Base-by-base conservation (phyloP, 2,113 vertebrate species). In the Pseudopodoces humilis region DNA sequence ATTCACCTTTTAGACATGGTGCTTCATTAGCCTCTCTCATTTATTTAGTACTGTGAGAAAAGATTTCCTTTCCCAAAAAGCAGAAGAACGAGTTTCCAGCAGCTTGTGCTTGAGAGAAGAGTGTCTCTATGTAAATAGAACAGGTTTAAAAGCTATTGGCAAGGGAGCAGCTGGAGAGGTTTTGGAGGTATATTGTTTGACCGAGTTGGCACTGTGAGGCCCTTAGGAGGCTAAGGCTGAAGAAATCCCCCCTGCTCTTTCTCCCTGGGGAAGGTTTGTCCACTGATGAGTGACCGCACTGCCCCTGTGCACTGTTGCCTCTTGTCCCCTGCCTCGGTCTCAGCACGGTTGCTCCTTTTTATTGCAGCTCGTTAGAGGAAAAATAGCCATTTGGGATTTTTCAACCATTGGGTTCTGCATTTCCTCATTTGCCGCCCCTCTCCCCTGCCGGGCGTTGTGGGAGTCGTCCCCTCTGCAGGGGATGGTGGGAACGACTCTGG, bases 401-500 rank as follows among this genome's bases (percentile, higher is more conserved):
- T 88, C 15, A 15, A 53, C 60, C 37, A 53, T 62, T 3, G 41
- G 67, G 69, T 95, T 97, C 97, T 97, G 97, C 93, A 72, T 98
- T 96, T 90, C 91, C 93, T 95, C 27, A 3, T 71, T 76, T 64
- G 49, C 60, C 3, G 12, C 19, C 69, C 43, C 85, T 92, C 96
- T 98, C 95, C 97, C 98, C 98, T 53, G 91, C 97, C 56, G 90
- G 85, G 98, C 96, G 93, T 98, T 98, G 98, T 98, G 97, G 98
- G 97, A 98, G 97, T 95, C 96, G 15, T 97, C 95, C 94, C 96
- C 96, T 96, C 98, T 93, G 97, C 96, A 97, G 96, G 98, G 96
- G 96, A 97, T 98, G 98, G 98, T 98, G 98, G 98, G 98, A 98
- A 98, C 97, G 89, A 90, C 97, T 94, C 86, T 50, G 81, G 94